These are phyloP conservation scores for Diplogasteroides magnus DNA, from an alignment of 1,140 invertebrate species.

Conservation along the genomic window DNA sequence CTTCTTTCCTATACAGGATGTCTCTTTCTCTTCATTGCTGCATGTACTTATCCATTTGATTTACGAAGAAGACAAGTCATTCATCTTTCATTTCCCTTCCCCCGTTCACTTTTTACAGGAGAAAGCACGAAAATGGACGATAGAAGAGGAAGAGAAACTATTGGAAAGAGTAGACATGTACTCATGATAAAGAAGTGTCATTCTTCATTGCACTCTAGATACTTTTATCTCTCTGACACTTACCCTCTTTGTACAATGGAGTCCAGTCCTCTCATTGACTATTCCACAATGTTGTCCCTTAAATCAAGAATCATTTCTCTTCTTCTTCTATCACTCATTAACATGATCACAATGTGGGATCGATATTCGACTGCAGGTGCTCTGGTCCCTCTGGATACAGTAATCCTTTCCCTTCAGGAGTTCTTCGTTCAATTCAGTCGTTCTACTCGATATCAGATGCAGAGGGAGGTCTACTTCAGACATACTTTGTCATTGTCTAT, in stretches of 20 bases:
- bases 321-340: neutral
- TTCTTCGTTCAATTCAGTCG: neutral
- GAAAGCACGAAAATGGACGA: too few species aligned
- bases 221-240: too few species aligned
- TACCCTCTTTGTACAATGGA: too few species aligned
- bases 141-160: too few species aligned
- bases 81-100: too few species aligned
- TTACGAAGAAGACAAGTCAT: neutral
- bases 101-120: too few species aligned
- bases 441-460: neutral
- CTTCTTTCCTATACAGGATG: neutral
- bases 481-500: neutral
- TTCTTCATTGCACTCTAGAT: too few species aligned
- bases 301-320: neutral
- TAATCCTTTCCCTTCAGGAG: neutral
- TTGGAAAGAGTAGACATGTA: too few species aligned
- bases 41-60: neutral
- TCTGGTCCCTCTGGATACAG: neutral
- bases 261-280: too few species aligned
- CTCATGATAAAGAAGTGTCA: too few species aligned
- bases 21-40: neutral
- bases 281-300: neutral
- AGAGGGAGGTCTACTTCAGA: neutral
- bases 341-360: neutral
- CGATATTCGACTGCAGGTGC: neutral